These are phyloP conservation scores for Ceramica pisi DNA, from an alignment of 2,888 invertebrate species.

Conservation along the genomic window DNA sequence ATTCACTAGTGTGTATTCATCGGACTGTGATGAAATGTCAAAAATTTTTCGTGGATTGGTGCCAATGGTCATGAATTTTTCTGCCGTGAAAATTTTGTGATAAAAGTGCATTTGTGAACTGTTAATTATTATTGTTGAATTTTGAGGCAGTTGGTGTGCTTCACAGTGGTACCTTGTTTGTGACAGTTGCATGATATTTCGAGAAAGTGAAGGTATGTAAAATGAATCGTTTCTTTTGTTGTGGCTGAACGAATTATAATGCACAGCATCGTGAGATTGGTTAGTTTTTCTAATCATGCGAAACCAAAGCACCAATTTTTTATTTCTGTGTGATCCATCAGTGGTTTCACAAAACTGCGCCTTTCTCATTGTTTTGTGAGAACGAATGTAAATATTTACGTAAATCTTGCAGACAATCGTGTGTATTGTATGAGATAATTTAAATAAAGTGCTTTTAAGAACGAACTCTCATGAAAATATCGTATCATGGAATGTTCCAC, in stretches of 20 bases:
- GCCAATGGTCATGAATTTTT: slow-evolving; percentile 84
- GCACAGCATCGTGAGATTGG: slow-evolving; percentile 30
- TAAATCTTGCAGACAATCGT: slow-evolving; percentile 48
- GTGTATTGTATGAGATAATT: slow-evolving; percentile 21
- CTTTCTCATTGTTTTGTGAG: slow-evolving; percentile 58
- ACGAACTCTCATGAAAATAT: not conserved
- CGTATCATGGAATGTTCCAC: not conserved
- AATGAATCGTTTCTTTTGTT: slow-evolving; percentile 80
- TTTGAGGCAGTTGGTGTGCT: slow-evolving; percentile 60
- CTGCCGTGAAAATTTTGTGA: slow-evolving; percentile 79
- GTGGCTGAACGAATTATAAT: slow-evolving; percentile 45
- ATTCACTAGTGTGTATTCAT: slow-evolving; percentile 65
- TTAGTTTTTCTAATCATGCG: slow-evolving; percentile 29
- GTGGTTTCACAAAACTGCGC: slow-evolving; percentile 44
- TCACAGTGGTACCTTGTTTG: slow-evolving; percentile 54
- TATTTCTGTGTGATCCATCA: slow-evolving; percentile 10
- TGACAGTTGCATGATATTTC: slow-evolving; percentile 81
- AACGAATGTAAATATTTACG: slow-evolving; percentile 63
- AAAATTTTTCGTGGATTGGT: slow-evolving; percentile 85
- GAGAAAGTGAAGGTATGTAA: slow-evolving; percentile 79
- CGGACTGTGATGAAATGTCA: slow-evolving; percentile 86
- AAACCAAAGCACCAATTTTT: slow-evolving; percentile 17
- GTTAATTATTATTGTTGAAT: slow-evolving; percentile 72
- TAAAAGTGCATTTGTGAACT: slow-evolving; percentile 75
- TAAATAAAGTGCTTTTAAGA: not conserved